phyloP scores from a whole-genome alignment of 92 coral and sea anemone species.

The Metridium senile region DNA sequence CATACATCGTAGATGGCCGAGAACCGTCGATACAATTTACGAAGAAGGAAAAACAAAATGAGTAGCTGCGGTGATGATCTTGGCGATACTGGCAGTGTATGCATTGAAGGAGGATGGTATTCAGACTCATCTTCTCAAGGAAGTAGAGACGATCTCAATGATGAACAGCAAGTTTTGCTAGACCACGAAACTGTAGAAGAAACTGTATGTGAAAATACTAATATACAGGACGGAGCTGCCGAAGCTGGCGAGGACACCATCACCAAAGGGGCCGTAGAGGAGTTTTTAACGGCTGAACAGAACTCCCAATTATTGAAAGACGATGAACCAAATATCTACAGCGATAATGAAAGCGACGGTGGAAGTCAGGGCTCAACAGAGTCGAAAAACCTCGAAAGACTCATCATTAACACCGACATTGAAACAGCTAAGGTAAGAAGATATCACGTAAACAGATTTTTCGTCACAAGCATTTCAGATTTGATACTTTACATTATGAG shows the following conservation, averaged over 20 bases:
- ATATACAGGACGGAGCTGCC: background rate
- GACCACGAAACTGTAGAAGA: slow-evolving; percentile 2
- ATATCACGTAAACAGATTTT: background rate
- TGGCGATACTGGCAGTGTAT: slow-evolving; percentile 38
- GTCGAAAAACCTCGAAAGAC: slow-evolving; percentile 7
- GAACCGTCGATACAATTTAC: slow-evolving; percentile 3
- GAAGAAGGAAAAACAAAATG: slow-evolving; percentile 35
- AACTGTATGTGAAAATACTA: background rate
- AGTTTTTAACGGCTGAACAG: background rate
- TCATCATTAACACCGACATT: slow-evolving; percentile 41
- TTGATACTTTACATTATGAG: background rate
- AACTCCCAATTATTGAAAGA: slow-evolving; percentile 5
- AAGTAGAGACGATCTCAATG: slow-evolving; percentile 2
- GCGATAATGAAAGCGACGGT: slow-evolving; percentile 14
- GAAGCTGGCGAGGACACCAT: background rate
- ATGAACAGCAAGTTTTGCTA: background rate
- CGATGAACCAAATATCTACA: slow-evolving; percentile 3
- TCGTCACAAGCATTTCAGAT: background rate
- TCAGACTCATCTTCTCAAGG: slow-evolving; percentile 34
- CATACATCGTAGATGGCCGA: slow-evolving; percentile 37
- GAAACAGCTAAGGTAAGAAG: slow-evolving; percentile 44
- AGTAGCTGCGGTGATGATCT: slow-evolving; percentile 21
- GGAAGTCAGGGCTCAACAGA: background rate
- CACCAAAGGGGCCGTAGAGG: background rate
- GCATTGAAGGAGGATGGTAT: slow-evolving; percentile 35